Evolutionary conservation across 2,888 invertebrate species (phyloP), one percentile per base, ranked within the genome.

Genomic region (Morpho helenor): DNA sequence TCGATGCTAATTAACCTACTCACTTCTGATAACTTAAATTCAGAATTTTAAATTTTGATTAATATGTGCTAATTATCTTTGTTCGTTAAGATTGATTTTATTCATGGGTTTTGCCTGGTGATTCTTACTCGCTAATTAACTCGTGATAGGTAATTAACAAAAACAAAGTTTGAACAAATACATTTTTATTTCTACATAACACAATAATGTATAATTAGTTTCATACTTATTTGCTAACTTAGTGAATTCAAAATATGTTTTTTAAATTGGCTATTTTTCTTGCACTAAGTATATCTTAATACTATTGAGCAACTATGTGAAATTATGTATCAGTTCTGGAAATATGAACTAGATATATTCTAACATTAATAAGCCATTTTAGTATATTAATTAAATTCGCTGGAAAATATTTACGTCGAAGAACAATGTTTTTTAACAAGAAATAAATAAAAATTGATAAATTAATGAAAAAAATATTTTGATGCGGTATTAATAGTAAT

Each of bases 231-330:
- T 52, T 46, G 43, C 52, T 52, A 56, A 49, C n/a, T 52, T 52
- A 42, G 58, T 59, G 59, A 50, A 59, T 58, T 49, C 8, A 56
- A 52, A 60, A 61, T 45, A 63, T 56, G 45, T 51, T 43, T 39
- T 43, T 42, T 61, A 52, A 49, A 46, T 53, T 55, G 47, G 42
- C 53, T 60, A 57, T 57, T 56, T 44, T 53, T 52, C 51, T 48
- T 10, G 49, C 55, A 43, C 49, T 55, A 53, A 48, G 31, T 54
- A 39, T 52, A 41, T 49, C 56, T 57, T 56, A 54, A 46, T 49
- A 56, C 52, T 68, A 68, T 69, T 69, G 69, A 69, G 69, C 69
- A 69, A 68, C 64, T 66, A 65, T 63, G 61, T 63, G 59, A 54
- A 48, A 56, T 61, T 59, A 66, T 56, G 59, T 55, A 62, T 69